These are phyloP conservation scores for Chlorocebus sabaeus DNA, from an alignment of 2,113 vertebrate species.

Conservation along the genomic window DNA sequence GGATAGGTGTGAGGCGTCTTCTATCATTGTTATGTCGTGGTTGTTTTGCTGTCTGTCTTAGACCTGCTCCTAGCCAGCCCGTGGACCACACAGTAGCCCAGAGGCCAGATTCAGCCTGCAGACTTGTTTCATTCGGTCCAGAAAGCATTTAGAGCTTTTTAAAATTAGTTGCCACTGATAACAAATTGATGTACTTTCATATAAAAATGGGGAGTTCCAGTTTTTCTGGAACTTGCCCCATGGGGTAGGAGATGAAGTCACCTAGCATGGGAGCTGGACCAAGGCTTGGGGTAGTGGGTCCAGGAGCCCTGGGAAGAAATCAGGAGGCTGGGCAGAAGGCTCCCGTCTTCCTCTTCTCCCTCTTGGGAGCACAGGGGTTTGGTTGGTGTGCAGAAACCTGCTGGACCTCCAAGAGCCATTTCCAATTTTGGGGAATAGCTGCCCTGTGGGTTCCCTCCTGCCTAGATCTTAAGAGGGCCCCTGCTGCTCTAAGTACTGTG, in stretches of 20 bases:
- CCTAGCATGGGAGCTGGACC: no score
- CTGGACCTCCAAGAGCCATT: not conserved
- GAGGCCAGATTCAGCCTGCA: not conserved
- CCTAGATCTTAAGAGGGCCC: constrained; percentile 22
- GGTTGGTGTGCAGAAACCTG: not conserved
- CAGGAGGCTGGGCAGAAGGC: not conserved
- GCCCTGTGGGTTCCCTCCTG: not conserved
- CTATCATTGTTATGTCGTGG: not conserved
- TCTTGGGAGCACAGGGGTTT: not conserved
- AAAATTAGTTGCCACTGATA: not conserved
- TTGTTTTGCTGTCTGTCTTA: not conserved
- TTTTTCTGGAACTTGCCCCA: not conserved
- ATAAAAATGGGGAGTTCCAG: not conserved
- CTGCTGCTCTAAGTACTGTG: constrained; percentile 49
- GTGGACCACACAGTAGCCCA: not conserved
- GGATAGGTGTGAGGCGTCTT: not conserved
- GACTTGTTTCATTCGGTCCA: not conserved
- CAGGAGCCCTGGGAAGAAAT: not conserved
- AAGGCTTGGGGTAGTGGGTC: not conserved
- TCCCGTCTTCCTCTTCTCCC: not conserved
- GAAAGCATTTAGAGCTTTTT: not conserved
- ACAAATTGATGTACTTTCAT: not conserved
- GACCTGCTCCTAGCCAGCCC: not conserved
- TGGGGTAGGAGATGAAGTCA: not conserved
- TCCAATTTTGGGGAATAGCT: not conserved